Evolutionary conservation across 2,888 invertebrate genomes (phyloP), one percentile per base, ranked within the genome.

Genomic region (Nomada goodeniana): DNA sequence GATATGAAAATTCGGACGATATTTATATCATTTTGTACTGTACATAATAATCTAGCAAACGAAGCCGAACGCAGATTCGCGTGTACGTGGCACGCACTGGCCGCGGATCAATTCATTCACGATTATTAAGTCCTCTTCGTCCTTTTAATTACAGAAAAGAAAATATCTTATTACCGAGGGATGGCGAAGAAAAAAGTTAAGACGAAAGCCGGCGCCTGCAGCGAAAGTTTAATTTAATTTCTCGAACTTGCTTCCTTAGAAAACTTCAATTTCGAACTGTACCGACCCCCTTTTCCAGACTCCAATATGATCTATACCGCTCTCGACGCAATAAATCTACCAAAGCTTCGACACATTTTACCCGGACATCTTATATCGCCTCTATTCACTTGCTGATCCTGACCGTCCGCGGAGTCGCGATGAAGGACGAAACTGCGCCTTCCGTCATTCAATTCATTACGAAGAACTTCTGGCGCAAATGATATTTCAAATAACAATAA

Each of bases 201-300:
- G 79, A 79, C 53, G 79, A 52, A 59, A 78, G 15, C 44, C 9
- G 26, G 10, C 13, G 29, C 29, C 3, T 20, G 15, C 15, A 47
- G 11, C 18, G 18, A 79, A 80, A 79, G 71, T 80, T 79, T 79
- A 65, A 80, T 71, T 78, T 80, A 71, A 79, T 80, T 78, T 80
- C 79, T 53, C 52, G 13, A 47, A 70, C 61, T 71, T 47, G 15
- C 59, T 26, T 42, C 65, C 29, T 47, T 42, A 42, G 65, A 47
- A 65, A 79, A 53, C 47, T 65, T 79, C 70, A 70, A 80, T 70
- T 80, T 71, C 69, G 52, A 69, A 64, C 79, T 70, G 59, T 44
- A 47, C 68, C 65, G 53, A 44, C 47, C 60, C 65, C 53, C 52
- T 47, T 42, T 70, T 18, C 64, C 63, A 3, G 44, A 26, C 70